Base-by-base conservation (phyloP, 1,140 invertebrate genomes). In the Pararge aegeria region DNA sequence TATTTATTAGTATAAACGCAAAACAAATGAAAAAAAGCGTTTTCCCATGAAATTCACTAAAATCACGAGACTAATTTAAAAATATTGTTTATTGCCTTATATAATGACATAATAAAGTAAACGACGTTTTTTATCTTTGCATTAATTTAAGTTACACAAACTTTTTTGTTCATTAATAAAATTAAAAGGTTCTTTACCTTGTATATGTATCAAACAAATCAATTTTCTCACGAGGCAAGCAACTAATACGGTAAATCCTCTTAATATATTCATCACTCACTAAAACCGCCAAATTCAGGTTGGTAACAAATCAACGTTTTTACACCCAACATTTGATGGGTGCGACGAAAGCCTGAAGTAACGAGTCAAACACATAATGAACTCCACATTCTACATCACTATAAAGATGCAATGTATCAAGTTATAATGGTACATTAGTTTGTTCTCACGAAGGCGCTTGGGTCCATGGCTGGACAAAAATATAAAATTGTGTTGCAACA, bases 161-260 rank as follows among this genome's bases (percentile, higher is more conserved):
- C 29, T 34, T 34, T 34, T 34, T 34, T 34, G 2, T 46, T 12
- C 18, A 46, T 20, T 46, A 46, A 46, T 20, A 46, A 46, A 46
- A 46, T 46, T 20, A 46, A 46, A 19, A 46, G 42, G 16, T 46
- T 46, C 42, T 46, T 46, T 46, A 46, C 42, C 42, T 46, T 46
- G 15, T 46, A 46, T 46, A 2, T 46, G 15, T 20, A 46, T 20
- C 42, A 20, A 42, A 53, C 40, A 55, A 59, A 59, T 55, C 61
- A 74, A 68, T 67, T 67, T 82, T 84, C 81, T 80, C 81, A 82
- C 81, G 81, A 72, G 64, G 72, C 67, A 73, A 67, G 66, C 53
- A 55, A 64, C 61, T 62, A 67, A 72, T 70, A 76, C 73, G 75
- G 75, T 75, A 68, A 76, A 68, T 68, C 57, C 48, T 59, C 67